Conservation (phyloP, 2,888 invertebrate genomes). For the Drosophila diplacantha region DNA sequence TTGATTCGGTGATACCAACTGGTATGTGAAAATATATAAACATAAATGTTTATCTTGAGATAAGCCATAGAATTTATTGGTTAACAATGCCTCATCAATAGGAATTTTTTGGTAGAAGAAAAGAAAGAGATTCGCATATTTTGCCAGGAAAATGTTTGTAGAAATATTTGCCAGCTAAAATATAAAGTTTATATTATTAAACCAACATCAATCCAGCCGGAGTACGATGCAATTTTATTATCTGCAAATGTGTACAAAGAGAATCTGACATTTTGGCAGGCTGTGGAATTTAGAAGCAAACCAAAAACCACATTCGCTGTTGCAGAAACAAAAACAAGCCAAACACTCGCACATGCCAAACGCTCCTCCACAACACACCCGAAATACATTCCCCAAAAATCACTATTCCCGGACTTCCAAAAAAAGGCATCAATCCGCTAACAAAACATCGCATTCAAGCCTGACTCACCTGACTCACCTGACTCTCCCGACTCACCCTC, state of each 20-base stretch:
- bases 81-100: no score
- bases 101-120: not conserved
- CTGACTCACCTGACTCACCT: conserved; percentile 1
- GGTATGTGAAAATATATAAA: no score
- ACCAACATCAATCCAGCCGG: not conserved
- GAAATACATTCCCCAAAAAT: conserved; percentile 2
- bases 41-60: no score
- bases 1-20: no score
- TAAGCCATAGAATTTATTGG: no score
- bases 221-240: not conserved
- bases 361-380: not conserved
- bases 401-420: not conserved
- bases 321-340: not conserved
- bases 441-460: not conserved
- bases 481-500: conserved; percentile 2
- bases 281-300: not conserved
- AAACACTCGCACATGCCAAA: not conserved
- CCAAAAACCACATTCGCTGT: not conserved
- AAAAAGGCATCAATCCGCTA: conserved; percentile 2
- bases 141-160: no score
- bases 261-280: not conserved
- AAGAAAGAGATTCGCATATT: not conserved
- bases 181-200: not conserved
- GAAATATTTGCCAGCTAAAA: not conserved
- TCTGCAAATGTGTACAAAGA: not conserved